Percentiles rank a stretch among this genome's conserved stretches.
These are phyloP conservation scores for Lutjanus campechanus DNA, from an alignment of 2,797 vertebrate species.

Conservation along the genomic window DNA sequence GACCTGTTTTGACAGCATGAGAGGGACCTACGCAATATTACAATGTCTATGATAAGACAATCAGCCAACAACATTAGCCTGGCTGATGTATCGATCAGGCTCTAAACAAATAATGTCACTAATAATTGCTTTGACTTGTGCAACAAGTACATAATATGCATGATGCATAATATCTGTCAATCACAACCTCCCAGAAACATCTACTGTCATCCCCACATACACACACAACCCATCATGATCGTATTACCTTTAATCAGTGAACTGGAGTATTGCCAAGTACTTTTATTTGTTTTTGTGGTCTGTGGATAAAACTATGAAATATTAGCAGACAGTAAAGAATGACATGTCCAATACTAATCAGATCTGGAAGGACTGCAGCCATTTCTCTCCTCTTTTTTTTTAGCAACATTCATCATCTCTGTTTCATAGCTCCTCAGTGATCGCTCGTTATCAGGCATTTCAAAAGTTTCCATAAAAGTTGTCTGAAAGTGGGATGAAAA, in stretches of 20 bases:
- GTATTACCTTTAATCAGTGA: neutral
- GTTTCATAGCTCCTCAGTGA: neutral
- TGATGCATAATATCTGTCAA: neutral
- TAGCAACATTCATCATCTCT: neutral
- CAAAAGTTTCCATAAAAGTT: neutral
- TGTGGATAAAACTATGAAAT: neutral
- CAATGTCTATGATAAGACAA: neutral
- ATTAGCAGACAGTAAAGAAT: conserved; percentile 2
- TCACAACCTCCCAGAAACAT: neutral
- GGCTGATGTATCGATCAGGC: neutral
- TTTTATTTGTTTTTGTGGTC: conserved; percentile 14
- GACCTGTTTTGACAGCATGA: too few species aligned
- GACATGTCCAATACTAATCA: conserved; percentile 20
- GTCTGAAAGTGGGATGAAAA: neutral
- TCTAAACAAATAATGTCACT: neutral
- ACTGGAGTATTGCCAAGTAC: conserved; percentile 15
- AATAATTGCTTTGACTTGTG: neutral
- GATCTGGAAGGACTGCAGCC: neutral
- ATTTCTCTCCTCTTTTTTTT: neutral
- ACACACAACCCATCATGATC: neutral
- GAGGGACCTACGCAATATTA: too few species aligned
- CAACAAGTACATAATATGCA: neutral
- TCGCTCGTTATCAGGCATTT: neutral
- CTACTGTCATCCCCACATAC: neutral
- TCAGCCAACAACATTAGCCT: neutral